Conservation (phyloP, 2,797 vertebrate genomes). For the Hapalemur alaotrensis region DNA sequence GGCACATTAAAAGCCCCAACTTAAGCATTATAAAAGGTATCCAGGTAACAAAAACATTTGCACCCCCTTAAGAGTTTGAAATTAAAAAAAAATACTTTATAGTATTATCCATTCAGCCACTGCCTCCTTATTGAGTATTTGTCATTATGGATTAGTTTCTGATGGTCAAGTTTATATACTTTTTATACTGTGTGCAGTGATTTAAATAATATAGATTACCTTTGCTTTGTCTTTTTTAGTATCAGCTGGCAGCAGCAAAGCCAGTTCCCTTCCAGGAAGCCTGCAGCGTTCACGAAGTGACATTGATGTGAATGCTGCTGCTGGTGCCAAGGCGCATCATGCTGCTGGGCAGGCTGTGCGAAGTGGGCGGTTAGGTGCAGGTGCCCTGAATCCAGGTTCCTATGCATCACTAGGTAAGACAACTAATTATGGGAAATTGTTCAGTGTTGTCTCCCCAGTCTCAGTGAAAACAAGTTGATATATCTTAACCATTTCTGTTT, state of each 20-base stretch:
- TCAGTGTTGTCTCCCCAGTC: not conserved
- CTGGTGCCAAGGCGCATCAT: conserved; percentile 93
- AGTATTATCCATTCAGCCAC: not conserved
- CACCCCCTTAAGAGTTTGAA: no score
- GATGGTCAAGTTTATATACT: not conserved
- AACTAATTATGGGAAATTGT: not conserved
- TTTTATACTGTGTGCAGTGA: not conserved
- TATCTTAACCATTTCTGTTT: not conserved
- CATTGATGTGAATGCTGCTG: conserved; percentile 96
- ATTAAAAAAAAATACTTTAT: not conserved
- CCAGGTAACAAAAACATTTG: no score
- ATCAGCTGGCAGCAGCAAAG: conserved; percentile 87
- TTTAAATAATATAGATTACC: not conserved
- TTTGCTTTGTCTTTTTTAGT: conserved; percentile 80
- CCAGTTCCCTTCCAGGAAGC: conserved; percentile 86
- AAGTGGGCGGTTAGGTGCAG: conserved; percentile 85
- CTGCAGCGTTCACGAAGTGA: conserved; percentile 97
- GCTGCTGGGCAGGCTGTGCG: conserved; percentile 85
- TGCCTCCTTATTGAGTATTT: not conserved
- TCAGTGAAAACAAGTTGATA: not conserved
- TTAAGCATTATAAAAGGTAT: no score
- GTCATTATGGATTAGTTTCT: not conserved
- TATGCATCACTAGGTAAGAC: conserved; percentile 95
- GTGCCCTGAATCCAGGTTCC: conserved; percentile 90
- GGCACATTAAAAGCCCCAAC: no score